Evolutionary conservation across 1,140 invertebrate species (phyloP), one percentile per base, ranked within the genome.

Genomic region (Goniozus legneri): DNA sequence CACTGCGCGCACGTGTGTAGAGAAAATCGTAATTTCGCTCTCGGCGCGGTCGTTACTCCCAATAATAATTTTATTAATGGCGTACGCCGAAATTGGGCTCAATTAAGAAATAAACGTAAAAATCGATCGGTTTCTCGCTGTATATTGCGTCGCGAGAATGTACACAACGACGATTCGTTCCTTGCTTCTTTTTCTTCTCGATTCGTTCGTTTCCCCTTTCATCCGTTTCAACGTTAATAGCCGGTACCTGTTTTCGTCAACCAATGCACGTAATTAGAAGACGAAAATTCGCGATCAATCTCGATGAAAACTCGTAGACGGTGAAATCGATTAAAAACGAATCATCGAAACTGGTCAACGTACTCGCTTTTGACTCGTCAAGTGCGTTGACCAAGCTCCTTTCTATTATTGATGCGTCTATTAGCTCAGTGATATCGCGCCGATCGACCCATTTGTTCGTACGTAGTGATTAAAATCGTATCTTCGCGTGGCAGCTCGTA

Each of bases 201-300:
- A n/a, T n/a, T n/a, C n/a, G n/a, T n/a, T n/a, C n/a, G n/a, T n/a
- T n/a, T n/a, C n/a, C n/a, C n/a, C n/a, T n/a, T n/a, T n/a, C n/a
- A n/a, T n/a, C n/a, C n/a, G n/a, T n/a, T 24, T 31, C 37, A 40
- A 58, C 58, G 54, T 63, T 61, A 63, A 63, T 61, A 63, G 60
- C 60, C 47, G 33, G 44, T 49, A 31, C 44, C 45, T 37, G 22
- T 22, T 35, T 33, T 13, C 27, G 12, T n/a, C n/a, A n/a, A n/a
- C n/a, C n/a, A n/a, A n/a, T n/a, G n/a, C n/a, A n/a, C 54, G 50
- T 63, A 63, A 63, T 63, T 63, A 63, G 61, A 40, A 59, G 49
- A 51, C 53, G 50, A 46, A 52, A 32, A 41, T 56, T 52, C 49
- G 45, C 48, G n/a, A n/a, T n/a, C n/a, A n/a, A n/a, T n/a, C n/a